These are phyloP conservation scores for Avahi laniger DNA, from an alignment of 2,797 vertebrate species.

Conservation along the genomic window DNA sequence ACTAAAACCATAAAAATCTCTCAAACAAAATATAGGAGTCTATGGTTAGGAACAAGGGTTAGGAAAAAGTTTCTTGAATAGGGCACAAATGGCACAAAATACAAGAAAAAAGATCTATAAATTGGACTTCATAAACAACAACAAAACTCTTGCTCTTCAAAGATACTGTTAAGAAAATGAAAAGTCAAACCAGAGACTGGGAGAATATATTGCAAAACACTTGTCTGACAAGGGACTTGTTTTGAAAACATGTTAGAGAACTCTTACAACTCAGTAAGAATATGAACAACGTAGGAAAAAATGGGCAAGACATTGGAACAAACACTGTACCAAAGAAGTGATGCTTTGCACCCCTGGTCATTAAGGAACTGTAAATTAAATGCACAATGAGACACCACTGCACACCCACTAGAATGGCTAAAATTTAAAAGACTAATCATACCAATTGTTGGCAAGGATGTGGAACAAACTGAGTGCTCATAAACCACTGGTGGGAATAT, in stretches of 20 bases:
- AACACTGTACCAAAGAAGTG: neutral
- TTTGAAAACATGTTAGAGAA: neutral
- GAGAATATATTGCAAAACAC: neutral
- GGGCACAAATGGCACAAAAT: neutral
- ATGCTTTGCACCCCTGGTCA: neutral
- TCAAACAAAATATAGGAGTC: neutral
- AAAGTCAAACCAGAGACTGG: neutral
- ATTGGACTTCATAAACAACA: neutral
- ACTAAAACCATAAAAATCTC: neutral
- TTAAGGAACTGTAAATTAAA: neutral
- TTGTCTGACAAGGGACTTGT: neutral
- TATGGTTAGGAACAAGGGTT: neutral
- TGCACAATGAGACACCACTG: neutral
- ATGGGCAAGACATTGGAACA: neutral
- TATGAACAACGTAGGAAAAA: neutral
- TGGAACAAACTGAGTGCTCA: neutral
- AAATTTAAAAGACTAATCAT: neutral
- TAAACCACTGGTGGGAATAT: neutral
- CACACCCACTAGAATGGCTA: neutral
- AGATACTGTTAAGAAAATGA: neutral
- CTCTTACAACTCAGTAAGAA: neutral
- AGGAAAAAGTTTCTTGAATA: neutral
- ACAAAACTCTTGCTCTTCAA: neutral
- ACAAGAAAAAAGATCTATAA: neutral
- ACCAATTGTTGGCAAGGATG: neutral